Base-by-base conservation (phyloP, 2,888 invertebrate genomes). In the Mesorhabditis belari region DNA sequence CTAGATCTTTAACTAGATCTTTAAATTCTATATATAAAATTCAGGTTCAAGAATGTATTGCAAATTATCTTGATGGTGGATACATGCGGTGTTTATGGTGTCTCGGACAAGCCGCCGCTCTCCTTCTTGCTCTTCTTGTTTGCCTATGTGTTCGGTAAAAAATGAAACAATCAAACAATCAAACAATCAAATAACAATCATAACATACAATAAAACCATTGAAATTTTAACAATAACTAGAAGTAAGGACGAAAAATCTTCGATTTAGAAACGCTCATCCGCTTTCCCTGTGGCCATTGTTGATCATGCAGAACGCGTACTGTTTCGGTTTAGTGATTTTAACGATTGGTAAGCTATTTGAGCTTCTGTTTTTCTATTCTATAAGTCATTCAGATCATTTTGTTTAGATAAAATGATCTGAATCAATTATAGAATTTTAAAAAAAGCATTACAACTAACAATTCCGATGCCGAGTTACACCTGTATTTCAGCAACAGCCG, bases 31-130 rank as follows among this genome's bases (percentile, higher is more conserved):
- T n/a, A 3, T 51, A n/a, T 51, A n/a, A 12, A 19, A 60, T 70
- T 25, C 57, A 74, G 73, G 73, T 75, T 6, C 70, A 74, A 67
- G 74, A 74, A 61, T 77, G 77, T 60, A 75, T 77, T 24, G 76
- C 77, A 17, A 76, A 76, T 62, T 75, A 76, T 53, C 59, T 77
- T 23, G 77, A 77, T 54, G 77, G 77, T 6, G 77, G 75, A 17
- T 75, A 74, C 50, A 70, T 76, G 71, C 54, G 77, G 12, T 74
- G 71, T 64, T 56, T 74, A 21, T 76, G 76, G 75, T 76, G 76
- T 66, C 58, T 72, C 49, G 67, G 69, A 6, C 76, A 76, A 55
- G 63, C 69, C 5, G 28, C 69, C 28, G 70, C 44, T n/a, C 12
- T 35, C 12, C n/a, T 35, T 9, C n/a, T 35, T 17, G 44, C 44